A percentile compares a stretch with the other conserved stretches of the same genome.
These are phyloP conservation scores for Ennomos erosarius DNA, from an alignment of 2,888 invertebrate species.

Conservation along the genomic window DNA sequence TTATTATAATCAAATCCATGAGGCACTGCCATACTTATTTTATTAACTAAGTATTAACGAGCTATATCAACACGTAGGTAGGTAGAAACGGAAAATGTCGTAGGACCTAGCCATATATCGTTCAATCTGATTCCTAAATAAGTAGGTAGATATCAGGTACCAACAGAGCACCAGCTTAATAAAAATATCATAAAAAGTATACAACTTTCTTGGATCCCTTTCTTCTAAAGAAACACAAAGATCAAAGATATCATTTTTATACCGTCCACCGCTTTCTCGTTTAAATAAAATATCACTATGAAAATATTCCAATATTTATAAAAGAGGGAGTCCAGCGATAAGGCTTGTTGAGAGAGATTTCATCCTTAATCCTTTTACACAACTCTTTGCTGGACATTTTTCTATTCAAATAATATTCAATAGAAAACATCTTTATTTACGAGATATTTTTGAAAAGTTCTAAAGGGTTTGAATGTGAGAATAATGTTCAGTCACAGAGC, in stretches of 20 bases:
- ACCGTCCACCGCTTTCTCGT: constrained; percentile 51
- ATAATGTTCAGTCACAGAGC: neutral
- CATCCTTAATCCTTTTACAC: constrained; percentile 64
- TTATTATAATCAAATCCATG: too few species aligned
- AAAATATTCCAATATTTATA: constrained; percentile 73
- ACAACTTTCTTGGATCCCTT: constrained; percentile 15
- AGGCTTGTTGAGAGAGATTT: constrained; percentile 53
- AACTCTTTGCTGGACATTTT: constrained; percentile 73
- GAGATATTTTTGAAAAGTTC: constrained; percentile 27
- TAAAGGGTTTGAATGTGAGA: constrained; percentile 13
- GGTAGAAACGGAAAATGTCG: too few species aligned
- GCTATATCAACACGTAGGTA: too few species aligned
- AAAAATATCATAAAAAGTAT: constrained; percentile 22
- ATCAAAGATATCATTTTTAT: constrained; percentile 69
- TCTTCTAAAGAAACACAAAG: constrained; percentile 49
- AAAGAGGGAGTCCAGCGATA: constrained; percentile 69
- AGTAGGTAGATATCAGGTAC: too few species aligned
- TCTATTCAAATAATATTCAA: constrained; percentile 58
- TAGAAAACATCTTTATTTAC: constrained; percentile 40
- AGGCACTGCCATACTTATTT: too few species aligned
- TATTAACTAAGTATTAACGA: too few species aligned
- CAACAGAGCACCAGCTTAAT: constrained; percentile 10
- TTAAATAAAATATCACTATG: constrained; percentile 80
- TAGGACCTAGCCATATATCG: too few species aligned
- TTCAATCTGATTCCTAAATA: constrained; percentile 2